A percentile compares a stretch with the other conserved stretches of the same genome.
Conservation (phyloP, 2,797 vertebrate genomes). For the Hippoglossus hippoglossus region DNA sequence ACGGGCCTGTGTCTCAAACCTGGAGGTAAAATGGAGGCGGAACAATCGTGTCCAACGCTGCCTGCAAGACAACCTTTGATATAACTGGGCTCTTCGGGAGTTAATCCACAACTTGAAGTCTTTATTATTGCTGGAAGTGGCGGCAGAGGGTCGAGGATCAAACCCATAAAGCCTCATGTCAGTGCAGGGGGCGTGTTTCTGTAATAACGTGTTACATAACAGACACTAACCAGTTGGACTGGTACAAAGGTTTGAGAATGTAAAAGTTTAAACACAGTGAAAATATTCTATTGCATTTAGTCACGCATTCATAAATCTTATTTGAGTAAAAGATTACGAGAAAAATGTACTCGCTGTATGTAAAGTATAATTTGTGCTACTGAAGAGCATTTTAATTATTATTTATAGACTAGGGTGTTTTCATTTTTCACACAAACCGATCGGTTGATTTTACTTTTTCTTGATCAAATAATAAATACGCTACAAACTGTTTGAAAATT, state of each 20-base stretch:
- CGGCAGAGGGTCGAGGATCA: slow-evolving; percentile 26
- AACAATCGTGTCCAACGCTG: background rate
- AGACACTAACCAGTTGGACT: background rate
- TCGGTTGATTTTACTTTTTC: no score
- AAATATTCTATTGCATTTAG: background rate
- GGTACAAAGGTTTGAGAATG: no score
- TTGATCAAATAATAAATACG: no score
- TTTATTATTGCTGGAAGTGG: background rate
- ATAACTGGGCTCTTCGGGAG: background rate
- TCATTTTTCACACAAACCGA: no score
- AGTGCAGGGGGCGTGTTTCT: slow-evolving; percentile 21
- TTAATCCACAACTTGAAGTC: background rate
- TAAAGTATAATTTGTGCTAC: no score
- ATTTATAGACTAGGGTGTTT: no score
- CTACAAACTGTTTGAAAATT: no score
- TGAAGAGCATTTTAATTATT: no score
- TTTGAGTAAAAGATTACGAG: no score
- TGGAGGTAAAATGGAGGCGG: background rate
- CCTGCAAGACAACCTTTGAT: background rate
- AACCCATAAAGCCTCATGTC: background rate
- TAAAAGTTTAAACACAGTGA: background rate
- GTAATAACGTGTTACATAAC: background rate
- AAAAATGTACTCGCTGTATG: no score
- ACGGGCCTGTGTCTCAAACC: background rate
- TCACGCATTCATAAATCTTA: no score